phyloP scores from a whole-genome alignment of 2,888 invertebrate species.

The Octonoba sinensis region DNA sequence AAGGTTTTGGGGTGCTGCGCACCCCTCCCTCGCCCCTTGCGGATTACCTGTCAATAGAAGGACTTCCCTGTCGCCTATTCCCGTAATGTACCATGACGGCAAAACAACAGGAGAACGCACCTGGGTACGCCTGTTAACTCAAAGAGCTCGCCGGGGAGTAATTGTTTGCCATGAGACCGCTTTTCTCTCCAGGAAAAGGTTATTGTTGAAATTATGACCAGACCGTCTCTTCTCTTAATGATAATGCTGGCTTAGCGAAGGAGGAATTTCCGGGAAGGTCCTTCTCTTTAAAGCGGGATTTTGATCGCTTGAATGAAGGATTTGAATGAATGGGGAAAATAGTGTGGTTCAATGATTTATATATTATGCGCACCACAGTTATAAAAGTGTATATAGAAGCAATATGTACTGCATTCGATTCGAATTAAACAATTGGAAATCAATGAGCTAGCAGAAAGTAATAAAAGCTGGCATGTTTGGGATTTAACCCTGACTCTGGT shows the following conservation, averaged over 20 bases:
- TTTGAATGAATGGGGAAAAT: too few species aligned
- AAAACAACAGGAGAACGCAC: conserved; percentile 49
- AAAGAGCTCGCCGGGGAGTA: conserved; percentile 46
- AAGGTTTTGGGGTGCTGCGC: background rate
- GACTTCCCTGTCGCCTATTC: conserved; percentile 43
- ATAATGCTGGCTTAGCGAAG: background rate
- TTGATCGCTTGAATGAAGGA: too few species aligned
- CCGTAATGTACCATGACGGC: conserved; percentile 57
- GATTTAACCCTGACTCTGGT: too few species aligned
- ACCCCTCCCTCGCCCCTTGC: background rate
- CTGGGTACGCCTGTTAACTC: conserved; percentile 51
- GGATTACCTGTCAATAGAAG: conserved; percentile 63
- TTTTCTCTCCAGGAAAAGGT: conserved; percentile 6
- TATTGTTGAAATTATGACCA: conserved; percentile 44
- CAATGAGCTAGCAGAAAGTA: too few species aligned
- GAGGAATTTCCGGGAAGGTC: background rate
- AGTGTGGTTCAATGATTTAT: too few species aligned
- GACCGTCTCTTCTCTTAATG: background rate
- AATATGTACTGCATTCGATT: too few species aligned
- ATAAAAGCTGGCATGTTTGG: too few species aligned
- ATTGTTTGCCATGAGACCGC: conserved; percentile 35
- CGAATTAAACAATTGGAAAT: too few species aligned
- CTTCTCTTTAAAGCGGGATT: background rate
- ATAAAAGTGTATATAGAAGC: too few species aligned
- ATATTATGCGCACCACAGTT: too few species aligned